These are phyloP conservation scores for Drosophila athabasca DNA, from an alignment of 1,140 invertebrate species.

Conservation along the genomic window DNA sequence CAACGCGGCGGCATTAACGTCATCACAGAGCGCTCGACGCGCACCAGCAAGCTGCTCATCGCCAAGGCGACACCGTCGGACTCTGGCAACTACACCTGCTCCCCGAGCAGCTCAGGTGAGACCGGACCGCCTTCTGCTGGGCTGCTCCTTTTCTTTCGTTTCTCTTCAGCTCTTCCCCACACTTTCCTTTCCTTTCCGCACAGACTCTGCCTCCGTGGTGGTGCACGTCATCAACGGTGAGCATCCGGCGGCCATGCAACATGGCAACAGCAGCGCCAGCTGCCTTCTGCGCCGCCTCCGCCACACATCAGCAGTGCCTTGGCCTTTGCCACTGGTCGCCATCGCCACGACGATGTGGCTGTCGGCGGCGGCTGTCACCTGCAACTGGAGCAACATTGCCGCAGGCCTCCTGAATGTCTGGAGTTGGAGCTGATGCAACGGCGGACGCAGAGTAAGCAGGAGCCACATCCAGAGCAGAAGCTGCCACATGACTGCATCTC, in stretches of 20 bases:
- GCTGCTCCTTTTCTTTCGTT: too few relatives aligned
- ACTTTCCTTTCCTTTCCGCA: not conserved
- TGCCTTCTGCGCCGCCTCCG: slow-evolving; percentile 54
- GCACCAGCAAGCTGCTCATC: slow-evolving; percentile 92
- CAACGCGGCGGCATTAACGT: slow-evolving; percentile 93
- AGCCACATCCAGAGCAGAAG: too few relatives aligned
- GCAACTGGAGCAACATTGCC: slow-evolving; percentile 62
- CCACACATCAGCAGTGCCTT: slow-evolving; percentile 69
- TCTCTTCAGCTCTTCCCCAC: slow-evolving; percentile 8
- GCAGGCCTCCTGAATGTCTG: slow-evolving; percentile 16
- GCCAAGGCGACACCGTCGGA: slow-evolving; percentile 90
- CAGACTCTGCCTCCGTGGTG: slow-evolving; percentile 87
- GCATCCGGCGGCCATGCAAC: slow-evolving; percentile 90
- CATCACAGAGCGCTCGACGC: slow-evolving; percentile 92
- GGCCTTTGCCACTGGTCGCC: slow-evolving; percentile 55
- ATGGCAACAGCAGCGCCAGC: slow-evolving; percentile 85
- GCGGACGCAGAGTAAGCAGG: not conserved
- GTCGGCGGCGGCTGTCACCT: slow-evolving; percentile 60
- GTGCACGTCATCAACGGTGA: slow-evolving; percentile 89
- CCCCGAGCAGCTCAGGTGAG: slow-evolving; percentile 87
- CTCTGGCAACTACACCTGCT: slow-evolving; percentile 95
- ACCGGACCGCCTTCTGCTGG: too few relatives aligned
- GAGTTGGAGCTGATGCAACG: slow-evolving; percentile 62
- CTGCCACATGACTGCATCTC: slow-evolving; percentile 1
- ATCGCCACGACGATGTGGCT: slow-evolving; percentile 43